Evolutionary conservation across 2,888 invertebrate species (phyloP), one percentile per base, ranked within the genome.

Genomic region (Scaptomyza cyrtandrae): DNA sequence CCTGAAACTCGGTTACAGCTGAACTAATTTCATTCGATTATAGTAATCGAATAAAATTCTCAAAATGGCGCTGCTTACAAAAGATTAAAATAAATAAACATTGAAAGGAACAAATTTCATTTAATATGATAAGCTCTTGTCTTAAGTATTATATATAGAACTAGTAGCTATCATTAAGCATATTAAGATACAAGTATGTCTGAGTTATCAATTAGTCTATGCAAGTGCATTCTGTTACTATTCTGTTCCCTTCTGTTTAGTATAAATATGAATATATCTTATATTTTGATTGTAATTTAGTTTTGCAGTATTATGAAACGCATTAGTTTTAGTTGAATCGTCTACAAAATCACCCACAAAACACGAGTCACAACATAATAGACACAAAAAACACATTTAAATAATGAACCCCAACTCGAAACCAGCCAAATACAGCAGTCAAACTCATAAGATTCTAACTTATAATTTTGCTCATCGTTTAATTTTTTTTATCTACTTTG

Each of bases 401-500:
- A 44, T 55, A 33, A 61, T 24, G 14, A 52, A 52, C 35, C 31
- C n/a, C 39, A 54, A 72, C 45, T 37, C 24, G 45, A 56, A 43
- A 45, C 41, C 46, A 67, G 45, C 65, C 55, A 14, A 43, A 61
- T 56, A 54, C 64, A 58, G 62, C 54, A 77, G 48, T 73, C 73
- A 74, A 71, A 59, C 67, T 75, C 81, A 86, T 79, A 80, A 86
- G 71, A 44, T 77, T 72, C 52, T 60, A 48, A 63, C 11, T 88
- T 80, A 71, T 86, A 59, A 84, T 84, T 86, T 86, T 46, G 58
- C 78, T 74, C 88, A 88, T 86, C 65, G 70, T 71, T 81, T 86
- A 83, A 83, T 83, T 85, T 85, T 46, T 66, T 75, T 73, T 84
- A 79, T 84, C 87, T 87, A 85, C 82, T 76, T 79, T 84, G 71